Percentiles rank a stretch among this genome's conserved stretches.
phyloP scores from a whole-genome alignment of 2,888 invertebrate species.

The Stictocephala bisonia region DNA sequence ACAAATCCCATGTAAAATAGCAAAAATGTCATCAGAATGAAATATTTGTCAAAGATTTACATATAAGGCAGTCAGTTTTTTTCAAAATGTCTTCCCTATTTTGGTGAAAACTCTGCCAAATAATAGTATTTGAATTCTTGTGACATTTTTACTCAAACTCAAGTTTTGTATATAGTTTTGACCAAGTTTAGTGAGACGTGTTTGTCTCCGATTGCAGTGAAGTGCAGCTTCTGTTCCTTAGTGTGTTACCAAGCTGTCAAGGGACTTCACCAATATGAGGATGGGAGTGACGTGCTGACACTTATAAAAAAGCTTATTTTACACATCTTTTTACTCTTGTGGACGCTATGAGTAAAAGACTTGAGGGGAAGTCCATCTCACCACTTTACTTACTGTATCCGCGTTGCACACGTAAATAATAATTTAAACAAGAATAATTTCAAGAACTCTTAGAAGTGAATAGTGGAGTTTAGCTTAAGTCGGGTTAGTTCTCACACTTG shows the following conservation, averaged over 20 bases:
- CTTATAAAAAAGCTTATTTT: constrained; percentile 50
- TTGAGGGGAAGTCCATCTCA: constrained; percentile 23
- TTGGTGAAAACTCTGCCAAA: constrained; percentile 18
- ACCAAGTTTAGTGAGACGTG: too few species aligned
- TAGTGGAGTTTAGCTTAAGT: constrained; percentile 53
- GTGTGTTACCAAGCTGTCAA: constrained; percentile 31
- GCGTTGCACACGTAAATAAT: constrained; percentile 47
- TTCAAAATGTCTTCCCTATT: constrained; percentile 42
- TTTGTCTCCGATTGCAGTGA: too few species aligned
- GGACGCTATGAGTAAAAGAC: constrained; percentile 49
- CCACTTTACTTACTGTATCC: constrained; percentile 41
- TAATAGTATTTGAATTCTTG: too few species aligned
- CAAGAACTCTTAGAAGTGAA: constrained; percentile 49
- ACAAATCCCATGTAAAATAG: too few species aligned
- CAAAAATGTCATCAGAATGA: too few species aligned
- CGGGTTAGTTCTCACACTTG: constrained; percentile 55
- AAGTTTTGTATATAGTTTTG: too few species aligned
- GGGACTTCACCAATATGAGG: neutral
- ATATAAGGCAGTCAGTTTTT: constrained; percentile 16
- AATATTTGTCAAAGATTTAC: too few species aligned
- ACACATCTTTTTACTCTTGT: constrained; percentile 51
- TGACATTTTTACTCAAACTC: too few species aligned
- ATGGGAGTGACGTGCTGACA: constrained; percentile 48
- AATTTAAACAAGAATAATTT: constrained; percentile 44
- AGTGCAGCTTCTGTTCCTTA: constrained; percentile 29